Conservation (phyloP, 1,140 invertebrate species). For the Scaptomyza pallida region DNA sequence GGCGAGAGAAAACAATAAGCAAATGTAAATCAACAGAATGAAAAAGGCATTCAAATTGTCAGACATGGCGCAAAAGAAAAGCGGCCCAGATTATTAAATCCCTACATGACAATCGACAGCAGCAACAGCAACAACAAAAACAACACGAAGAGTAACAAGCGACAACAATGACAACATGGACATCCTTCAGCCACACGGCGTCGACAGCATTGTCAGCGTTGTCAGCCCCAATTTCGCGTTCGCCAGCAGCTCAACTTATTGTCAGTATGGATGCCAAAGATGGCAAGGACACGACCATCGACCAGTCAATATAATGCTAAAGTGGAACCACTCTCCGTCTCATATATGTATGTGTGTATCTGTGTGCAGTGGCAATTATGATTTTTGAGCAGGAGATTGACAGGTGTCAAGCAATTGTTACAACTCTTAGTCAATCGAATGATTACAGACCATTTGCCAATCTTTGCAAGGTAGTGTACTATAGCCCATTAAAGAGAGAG, state of each 20-base stretch:
- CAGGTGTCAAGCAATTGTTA: not conserved
- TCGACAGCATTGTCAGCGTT: constrained; percentile 67
- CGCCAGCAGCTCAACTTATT: constrained; percentile 24
- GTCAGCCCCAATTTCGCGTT: constrained; percentile 49
- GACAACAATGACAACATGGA: constrained; percentile 16
- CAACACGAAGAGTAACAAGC: constrained; percentile 14
- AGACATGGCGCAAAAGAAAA: constrained; percentile 32
- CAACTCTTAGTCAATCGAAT: not conserved
- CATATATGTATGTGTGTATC: not conserved
- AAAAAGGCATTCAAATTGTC: constrained; percentile 59
- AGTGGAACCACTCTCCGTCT: constrained; percentile 5
- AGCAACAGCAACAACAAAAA: not conserved
- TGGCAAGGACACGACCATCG: constrained; percentile 21
- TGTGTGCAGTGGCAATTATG: constrained; percentile 55
- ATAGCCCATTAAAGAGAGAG: not conserved
- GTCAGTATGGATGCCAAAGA: constrained; percentile 6
- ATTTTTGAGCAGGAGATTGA: constrained; percentile 26
- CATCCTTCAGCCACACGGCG: constrained; percentile 33
- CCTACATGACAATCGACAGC: constrained; percentile 62
- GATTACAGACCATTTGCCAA: not conserved
- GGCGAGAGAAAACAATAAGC: constrained; percentile 44
- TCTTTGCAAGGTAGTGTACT: not conserved
- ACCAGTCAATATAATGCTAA: constrained; percentile 48
- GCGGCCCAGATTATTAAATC: constrained; percentile 71
- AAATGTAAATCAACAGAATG: constrained; percentile 68